Conservation (phyloP, 1,140 invertebrate genomes). For the Microplitis demolitor region DNA sequence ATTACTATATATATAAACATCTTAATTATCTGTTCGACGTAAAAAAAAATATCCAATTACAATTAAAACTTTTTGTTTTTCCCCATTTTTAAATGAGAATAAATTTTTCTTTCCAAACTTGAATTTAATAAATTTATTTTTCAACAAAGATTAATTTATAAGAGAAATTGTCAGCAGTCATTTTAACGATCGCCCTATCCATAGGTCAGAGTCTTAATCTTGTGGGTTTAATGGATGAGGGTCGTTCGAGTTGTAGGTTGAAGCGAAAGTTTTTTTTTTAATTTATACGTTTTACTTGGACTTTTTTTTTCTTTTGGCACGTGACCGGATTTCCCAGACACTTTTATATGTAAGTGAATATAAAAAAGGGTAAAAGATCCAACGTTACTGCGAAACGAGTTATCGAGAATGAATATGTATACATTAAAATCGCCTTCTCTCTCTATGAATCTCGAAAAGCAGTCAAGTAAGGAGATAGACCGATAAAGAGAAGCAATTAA, state of each 20-base stretch:
- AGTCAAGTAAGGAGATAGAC: neutral
- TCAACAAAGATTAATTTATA: neutral
- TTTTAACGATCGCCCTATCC: slow-evolving; percentile 21
- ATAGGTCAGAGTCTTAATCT: neutral
- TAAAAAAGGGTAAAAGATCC: slow-evolving; percentile 4
- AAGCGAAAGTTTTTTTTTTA: slow-evolving; percentile 4
- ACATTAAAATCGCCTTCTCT: too few species aligned
- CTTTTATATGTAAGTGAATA: neutral
- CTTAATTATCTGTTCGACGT: too few species aligned
- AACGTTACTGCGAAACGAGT: neutral
- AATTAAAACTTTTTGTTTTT: too few species aligned
- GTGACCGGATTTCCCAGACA: slow-evolving; percentile 24
- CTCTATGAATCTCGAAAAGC: too few species aligned
- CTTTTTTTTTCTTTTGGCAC: slow-evolving; percentile 14
- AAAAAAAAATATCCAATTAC: too few species aligned
- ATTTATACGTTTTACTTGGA: too few species aligned
- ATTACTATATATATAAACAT: too few species aligned
- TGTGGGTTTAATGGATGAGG: slow-evolving; percentile 16
- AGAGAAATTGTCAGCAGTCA: slow-evolving; percentile 2
- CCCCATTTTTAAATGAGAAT: too few species aligned
- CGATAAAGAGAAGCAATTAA: slow-evolving; percentile 17
- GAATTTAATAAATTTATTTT: neutral
- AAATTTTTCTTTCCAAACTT: neutral
- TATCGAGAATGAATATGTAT: neutral
- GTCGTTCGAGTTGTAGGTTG: slow-evolving; percentile 10